phyloP scores from a whole-genome alignment of 2,113 vertebrate species.

The Baryphthengus martii region DNA sequence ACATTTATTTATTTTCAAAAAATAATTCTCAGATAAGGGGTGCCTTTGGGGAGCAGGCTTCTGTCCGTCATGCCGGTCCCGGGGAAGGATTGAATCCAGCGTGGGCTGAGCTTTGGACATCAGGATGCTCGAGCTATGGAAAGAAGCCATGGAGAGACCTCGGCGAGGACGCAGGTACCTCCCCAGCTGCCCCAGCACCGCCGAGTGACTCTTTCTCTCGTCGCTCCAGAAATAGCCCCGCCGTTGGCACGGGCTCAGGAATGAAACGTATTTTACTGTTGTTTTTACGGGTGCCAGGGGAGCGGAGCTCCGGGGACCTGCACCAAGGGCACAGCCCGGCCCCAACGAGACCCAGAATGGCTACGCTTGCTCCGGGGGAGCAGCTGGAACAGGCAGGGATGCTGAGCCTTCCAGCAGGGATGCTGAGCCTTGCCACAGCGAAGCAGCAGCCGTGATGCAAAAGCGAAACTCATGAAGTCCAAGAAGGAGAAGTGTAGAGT shows the following conservation, averaged over 20 bases:
- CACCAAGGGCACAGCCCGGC: neutral
- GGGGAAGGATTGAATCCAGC: neutral
- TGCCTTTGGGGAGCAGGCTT: neutral
- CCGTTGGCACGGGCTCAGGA: neutral
- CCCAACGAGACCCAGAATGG: neutral
- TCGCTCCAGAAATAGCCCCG: neutral
- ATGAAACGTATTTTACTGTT: neutral
- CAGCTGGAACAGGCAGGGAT: neutral
- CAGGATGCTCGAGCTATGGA: neutral
- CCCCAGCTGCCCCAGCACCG: rapidly evolving
- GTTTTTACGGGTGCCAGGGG: neutral
- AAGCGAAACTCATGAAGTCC: no score
- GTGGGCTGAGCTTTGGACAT: rapidly evolving
- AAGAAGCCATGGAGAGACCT: neutral
- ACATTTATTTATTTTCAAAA: neutral
- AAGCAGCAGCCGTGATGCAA: neutral
- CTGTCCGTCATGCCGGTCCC: rapidly evolving
- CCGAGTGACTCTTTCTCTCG: neutral
- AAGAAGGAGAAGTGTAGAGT: no score
- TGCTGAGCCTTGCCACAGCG: neutral
- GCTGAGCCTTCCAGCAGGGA: neutral
- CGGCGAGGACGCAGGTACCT: neutral
- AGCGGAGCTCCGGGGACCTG: neutral
- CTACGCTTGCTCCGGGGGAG: neutral
- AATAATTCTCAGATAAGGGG: neutral